Base-by-base conservation (phyloP, 2,113 vertebrate species). In the Thalassarche chlororhynchos region DNA sequence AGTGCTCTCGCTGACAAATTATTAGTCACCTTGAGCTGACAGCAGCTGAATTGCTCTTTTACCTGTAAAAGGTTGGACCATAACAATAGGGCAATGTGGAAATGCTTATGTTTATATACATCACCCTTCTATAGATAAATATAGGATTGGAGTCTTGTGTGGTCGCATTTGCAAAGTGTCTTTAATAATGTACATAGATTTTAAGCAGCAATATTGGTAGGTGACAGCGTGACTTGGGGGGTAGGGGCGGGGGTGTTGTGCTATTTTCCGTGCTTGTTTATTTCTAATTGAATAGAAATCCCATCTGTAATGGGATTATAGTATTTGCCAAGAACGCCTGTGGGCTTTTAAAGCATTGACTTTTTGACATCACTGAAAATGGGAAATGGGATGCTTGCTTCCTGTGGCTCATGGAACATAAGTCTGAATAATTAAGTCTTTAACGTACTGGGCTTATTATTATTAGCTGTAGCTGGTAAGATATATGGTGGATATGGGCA, bases 231-330 rank as follows among this genome's bases (percentile, higher is more conserved):
- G 38, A 42, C 44, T 72, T n/a, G 34, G 34, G 47, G 40, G 18
- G 4, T 26, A 61, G 34, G 46, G 14, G 7, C 16, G 49, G 17
- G 38, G 18, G 8, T 17, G 26, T 26, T 62, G 52, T 38, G 80
- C 76, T 86, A 7, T 80, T 93, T 69, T 84, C 29, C 0, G 1
- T 70, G 46, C 72, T 77, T 81, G 36, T 66, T 96, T 89, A 34
- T 83, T 81, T 84, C 36, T 54, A 76, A 72, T 79, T 91, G 77
- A 92, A 64, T 44, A 87, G 83, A 92, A 96, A 92, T 95, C 76
- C 66, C 52, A 75, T 79, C 72, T 89, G 61, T 75, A 95, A 92
- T 58, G 65, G 61, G 83, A 87, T 93, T 92, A 84, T 7, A 54
- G 61, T 40, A 60, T 89, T 92, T 95, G 57, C 69, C 57, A 64